Percentiles rank a stretch among this genome's conserved stretches.
phyloP scores from a whole-genome alignment of 2,797 vertebrate genomes.

The Poeciliopsis gracilis region DNA sequence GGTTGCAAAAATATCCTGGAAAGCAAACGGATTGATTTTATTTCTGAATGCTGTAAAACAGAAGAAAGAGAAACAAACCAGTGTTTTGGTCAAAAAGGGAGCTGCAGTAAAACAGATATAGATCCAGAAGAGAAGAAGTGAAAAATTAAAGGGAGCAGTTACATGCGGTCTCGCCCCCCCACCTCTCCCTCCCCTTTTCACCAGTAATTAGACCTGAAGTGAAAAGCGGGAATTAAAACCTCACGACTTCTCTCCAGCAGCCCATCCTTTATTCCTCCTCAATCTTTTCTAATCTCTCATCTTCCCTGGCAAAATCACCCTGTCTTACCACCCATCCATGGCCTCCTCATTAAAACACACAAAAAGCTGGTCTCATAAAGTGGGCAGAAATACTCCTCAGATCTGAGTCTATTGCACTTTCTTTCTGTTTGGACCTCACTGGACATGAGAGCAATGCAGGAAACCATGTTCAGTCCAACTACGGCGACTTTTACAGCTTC shows the following conservation, averaged over 20 bases:
- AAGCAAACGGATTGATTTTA: slow-evolving; percentile 25
- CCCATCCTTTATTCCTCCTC: slow-evolving; percentile 35
- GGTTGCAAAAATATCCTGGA: slow-evolving; percentile 28
- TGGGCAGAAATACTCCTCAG: slow-evolving; percentile 60
- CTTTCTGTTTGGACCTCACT: slow-evolving; percentile 41
- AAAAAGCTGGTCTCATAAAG: slow-evolving; percentile 67
- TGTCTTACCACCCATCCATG: slow-evolving; percentile 41
- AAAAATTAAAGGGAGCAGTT: slow-evolving; percentile 41
- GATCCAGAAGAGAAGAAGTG: slow-evolving; percentile 15
- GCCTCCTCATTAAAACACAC: slow-evolving; percentile 74
- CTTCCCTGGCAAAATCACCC: slow-evolving; percentile 28
- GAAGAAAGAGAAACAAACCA: slow-evolving; percentile 9
- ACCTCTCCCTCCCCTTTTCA: background rate
- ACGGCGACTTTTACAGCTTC: slow-evolving; percentile 27
- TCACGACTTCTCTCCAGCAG: slow-evolving; percentile 17
- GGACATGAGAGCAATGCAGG: slow-evolving; percentile 38
- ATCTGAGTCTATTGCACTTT: slow-evolving; percentile 59
- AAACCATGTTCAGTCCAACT: slow-evolving; percentile 28
- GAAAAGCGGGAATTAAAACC: slow-evolving; percentile 46
- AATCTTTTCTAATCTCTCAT: slow-evolving; percentile 48
- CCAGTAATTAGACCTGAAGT: slow-evolving; percentile 63
- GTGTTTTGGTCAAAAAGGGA: background rate
- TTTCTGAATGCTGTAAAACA: slow-evolving; percentile 34
- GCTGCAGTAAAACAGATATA: background rate
- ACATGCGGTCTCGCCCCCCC: slow-evolving; percentile 12